Evolutionary conservation across 2,797 vertebrate genomes (phyloP), one percentile per base, ranked within the genome.

Genomic region (Liasis olivaceus): DNA sequence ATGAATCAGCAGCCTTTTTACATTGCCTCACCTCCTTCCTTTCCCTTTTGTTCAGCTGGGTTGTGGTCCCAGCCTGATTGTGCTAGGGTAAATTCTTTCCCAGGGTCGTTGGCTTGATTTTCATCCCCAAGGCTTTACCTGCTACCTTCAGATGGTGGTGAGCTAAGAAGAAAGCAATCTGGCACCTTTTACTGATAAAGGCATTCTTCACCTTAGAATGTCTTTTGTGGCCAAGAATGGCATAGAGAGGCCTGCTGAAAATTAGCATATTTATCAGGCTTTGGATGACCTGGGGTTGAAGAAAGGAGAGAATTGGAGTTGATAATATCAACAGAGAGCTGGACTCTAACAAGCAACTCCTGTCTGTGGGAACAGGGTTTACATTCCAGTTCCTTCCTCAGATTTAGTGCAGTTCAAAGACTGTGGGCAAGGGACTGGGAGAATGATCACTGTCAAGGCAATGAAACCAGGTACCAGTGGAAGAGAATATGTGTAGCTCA

Each of bases 241-340:
- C 92, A 77, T 93, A 95, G 95, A 90, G 96, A 97, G 95, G 97
- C 96, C 93, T 94, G 97, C 97, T 96, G 91, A 91, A 77, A 97
- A 97, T 98, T 97, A 97, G 97, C 97, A 98, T 98, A 96, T 98
- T 97, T 97, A 98, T 98, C 98, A 96, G 96, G 95, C 96, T 95
- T 92, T 85, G 81, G 91, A 96, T 96, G 97, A 97, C 97, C 97
- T 97, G 62, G 90, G 90, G 94, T 95, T 94, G 97, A 98, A 97
- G 91, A 94, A 96, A 94, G 89, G 93, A 93, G 92, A 90, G 96
- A 94, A 91, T 84, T 91, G 31, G 2, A 17, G 15, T 14, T 36
- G 69, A 93, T 95, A 95, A 94, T 95, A 96, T 96, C 97, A 97
- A 98, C 96, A 97, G 89, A 62, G 97, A 96, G 97, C 96, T 97